Base-by-base conservation (phyloP, 2,888 invertebrate genomes). In the Drepanosiphum platanoidis region DNA sequence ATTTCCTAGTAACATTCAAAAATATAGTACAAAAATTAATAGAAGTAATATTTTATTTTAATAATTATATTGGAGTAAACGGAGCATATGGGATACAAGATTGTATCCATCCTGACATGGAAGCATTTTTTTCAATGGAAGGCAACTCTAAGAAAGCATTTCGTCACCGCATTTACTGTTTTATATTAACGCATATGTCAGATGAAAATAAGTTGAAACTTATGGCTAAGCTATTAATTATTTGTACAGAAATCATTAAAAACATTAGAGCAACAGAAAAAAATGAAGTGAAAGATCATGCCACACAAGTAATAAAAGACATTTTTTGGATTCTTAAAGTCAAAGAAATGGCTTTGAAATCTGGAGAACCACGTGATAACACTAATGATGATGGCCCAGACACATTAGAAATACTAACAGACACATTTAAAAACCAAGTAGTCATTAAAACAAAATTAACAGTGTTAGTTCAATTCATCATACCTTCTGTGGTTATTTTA, bases 141-240 rank as follows among this genome's bases (percentile, higher is more conserved):
- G 92, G 92, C 1, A 87, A 87, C 7, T 88, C 88, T 7, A 90
- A 91, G 78, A 87, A 88, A 52, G 82, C 88, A 0, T 91, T 92
- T 42, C 91, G 94, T 1, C 90, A 92, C 88, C 88, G 91, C 84
- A 91, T 95, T 87, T 94, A 94, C 89, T 91, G 92, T 88, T 93
- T 94, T 89, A 93, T 95, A 93, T 89, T 94, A 88, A 93, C 93
- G 87, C 92, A 94, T 87, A 91, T 94, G 90, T 91, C 92, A 77
- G 91, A 92, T 86, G 90, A 91, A n/a, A 91, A 91, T 32, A 90
- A 91, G 78, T 90, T 92, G 74, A 90, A 90, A 39, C 77, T 84
- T 52, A 77, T 77, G 68, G 68, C 77, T 0, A 86, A 77, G n/a
- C 68, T 84, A 36, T 70, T 75, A 4, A 77, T 39, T 7, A 68